These are phyloP conservation scores for Eulemur mongoz DNA, from an alignment of 2,797 vertebrate genomes.

Conservation along the genomic window DNA sequence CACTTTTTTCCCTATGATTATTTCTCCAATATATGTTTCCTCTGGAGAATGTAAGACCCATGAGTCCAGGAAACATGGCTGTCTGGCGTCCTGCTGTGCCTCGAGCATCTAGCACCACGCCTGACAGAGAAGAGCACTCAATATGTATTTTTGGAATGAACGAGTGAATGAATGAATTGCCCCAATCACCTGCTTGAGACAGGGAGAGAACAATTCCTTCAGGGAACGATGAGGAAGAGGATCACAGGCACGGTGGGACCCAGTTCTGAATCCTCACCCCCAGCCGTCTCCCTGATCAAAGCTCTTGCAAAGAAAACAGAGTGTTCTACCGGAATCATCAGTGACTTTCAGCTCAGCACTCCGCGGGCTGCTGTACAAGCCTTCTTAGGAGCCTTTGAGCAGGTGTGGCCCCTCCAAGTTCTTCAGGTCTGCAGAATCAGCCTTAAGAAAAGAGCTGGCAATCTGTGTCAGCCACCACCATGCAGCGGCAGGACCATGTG, in stretches of 20 bases:
- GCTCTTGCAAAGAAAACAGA: neutral
- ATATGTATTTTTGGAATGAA: neutral
- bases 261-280: neutral
- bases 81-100: neutral
- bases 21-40: neutral
- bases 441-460: neutral
- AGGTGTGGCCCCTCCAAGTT: neutral
- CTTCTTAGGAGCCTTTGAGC: neutral
- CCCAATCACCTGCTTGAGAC: neutral
- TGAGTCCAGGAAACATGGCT: neutral
- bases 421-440: neutral
- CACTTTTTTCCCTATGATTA: neutral
- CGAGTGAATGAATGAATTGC: neutral
- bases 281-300: neutral
- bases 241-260: neutral
- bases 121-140: neutral
- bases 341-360: neutral
- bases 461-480: neutral
- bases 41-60: neutral
- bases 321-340: accelerated
- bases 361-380: neutral
- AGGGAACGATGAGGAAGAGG: neutral
- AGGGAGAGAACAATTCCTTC: neutral
- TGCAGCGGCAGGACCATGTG: neutral
- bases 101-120: no score